A percentile compares a stretch with the other conserved stretches of the same genome.
phyloP scores from a whole-genome alignment of 2,888 invertebrate species.

The Anorthoa munda region DNA sequence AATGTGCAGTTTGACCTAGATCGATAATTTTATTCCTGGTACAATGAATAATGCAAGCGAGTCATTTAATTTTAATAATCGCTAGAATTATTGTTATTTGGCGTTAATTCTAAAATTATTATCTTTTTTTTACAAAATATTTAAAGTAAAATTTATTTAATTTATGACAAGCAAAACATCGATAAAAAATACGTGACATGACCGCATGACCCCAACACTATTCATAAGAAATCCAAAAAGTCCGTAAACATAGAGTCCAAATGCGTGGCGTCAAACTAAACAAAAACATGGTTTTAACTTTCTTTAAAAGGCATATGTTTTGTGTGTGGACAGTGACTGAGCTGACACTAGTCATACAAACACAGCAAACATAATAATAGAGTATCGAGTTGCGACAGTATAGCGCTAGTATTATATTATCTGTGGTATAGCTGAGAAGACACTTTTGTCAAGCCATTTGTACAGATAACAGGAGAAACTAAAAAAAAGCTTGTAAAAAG shows the following conservation, averaged over 20 bases:
- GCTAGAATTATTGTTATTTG: constrained; percentile 23
- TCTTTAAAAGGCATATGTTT: constrained; percentile 67
- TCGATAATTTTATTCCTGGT: constrained; percentile 45
- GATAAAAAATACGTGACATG: constrained; percentile 2
- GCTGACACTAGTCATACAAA: constrained; percentile 41
- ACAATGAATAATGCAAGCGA: constrained; percentile 36
- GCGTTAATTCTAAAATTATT: constrained; percentile 8
- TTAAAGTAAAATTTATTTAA: not conserved
- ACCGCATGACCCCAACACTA: constrained; percentile 40
- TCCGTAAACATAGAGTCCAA: constrained; percentile 36
- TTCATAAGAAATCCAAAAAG: constrained; percentile 39
- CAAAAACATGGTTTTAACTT: constrained; percentile 67
- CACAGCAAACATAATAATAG: constrained; percentile 31
- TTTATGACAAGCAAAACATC: constrained; percentile 9
- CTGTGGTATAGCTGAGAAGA: constrained; percentile 3
- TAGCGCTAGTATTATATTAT: too few species aligned
- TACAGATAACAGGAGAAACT: not conserved
- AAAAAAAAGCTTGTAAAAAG: not conserved
- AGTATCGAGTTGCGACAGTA: constrained; percentile 30
- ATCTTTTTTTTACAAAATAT: not conserved
- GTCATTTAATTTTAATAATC: constrained; percentile 50
- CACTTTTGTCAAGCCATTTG: not conserved
- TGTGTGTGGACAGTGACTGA: constrained; percentile 29
- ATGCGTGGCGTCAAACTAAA: constrained; percentile 56
- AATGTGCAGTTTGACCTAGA: constrained; percentile 52